A percentile compares a stretch with the other conserved stretches of the same genome.
These are phyloP conservation scores for Ochotona princeps DNA, from an alignment of 2,113 vertebrate genomes.

Conservation along the genomic window DNA sequence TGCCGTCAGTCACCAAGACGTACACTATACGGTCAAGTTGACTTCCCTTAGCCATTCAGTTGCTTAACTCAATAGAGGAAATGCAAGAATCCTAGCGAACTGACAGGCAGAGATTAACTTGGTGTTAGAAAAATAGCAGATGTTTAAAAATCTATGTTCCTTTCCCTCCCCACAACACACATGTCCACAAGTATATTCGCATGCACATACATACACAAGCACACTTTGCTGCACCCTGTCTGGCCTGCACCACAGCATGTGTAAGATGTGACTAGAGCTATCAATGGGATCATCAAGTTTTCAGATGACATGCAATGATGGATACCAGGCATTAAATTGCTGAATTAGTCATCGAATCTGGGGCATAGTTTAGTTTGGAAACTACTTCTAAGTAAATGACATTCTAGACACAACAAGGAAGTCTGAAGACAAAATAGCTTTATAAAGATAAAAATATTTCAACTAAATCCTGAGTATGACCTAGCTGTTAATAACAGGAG, in stretches of 20 bases:
- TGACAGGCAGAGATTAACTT: slow-evolving; percentile 46
- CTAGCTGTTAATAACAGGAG: neutral
- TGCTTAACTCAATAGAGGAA: slow-evolving; percentile 76
- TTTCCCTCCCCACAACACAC: neutral
- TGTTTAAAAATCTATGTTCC: neutral
- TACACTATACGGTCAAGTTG: slow-evolving; percentile 20
- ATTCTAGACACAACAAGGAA: slow-evolving; percentile 28
- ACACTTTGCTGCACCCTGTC: slow-evolving; percentile 22
- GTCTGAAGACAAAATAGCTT: slow-evolving; percentile 8
- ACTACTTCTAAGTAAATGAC: slow-evolving; percentile 1
- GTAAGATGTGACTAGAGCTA: slow-evolving; percentile 46
- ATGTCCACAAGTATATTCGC: neutral
- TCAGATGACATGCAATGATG: slow-evolving; percentile 26
- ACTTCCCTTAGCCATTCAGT: slow-evolving; percentile 72
- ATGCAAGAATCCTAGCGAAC: slow-evolving; percentile 72
- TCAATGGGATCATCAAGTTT: neutral
- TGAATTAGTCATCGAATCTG: slow-evolving; percentile 9
- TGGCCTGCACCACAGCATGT: neutral
- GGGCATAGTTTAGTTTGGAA: slow-evolving; percentile 15
- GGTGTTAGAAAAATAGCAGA: slow-evolving; percentile 35
- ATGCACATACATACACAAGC: neutral
- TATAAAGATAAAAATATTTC: slow-evolving; percentile 37
- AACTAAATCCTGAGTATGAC: slow-evolving; percentile 12
- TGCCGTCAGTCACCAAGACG: slow-evolving; percentile 50
- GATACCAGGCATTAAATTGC: slow-evolving; percentile 24